Conservation (phyloP, 2,113 vertebrate genomes). For the Balaenoptera acutorostrata region DNA sequence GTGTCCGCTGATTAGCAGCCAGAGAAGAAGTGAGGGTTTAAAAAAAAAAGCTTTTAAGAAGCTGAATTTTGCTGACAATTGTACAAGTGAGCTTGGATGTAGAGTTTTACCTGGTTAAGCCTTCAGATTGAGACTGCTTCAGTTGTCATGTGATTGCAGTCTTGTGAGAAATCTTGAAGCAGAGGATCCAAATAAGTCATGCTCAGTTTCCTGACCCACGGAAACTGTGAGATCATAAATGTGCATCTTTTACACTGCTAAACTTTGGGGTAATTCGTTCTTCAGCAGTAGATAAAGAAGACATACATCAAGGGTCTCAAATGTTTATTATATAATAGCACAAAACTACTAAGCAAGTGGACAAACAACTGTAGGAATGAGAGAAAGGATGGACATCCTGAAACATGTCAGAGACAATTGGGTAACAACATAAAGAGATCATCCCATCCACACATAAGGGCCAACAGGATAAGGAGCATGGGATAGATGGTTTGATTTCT, state of each 20-base stretch:
- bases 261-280: neutral
- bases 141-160: neutral
- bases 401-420: neutral
- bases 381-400: neutral
- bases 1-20: neutral
- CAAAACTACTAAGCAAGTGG: neutral
- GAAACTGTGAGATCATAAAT: neutral
- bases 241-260: neutral
- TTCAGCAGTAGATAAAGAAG: neutral
- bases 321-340: neutral
- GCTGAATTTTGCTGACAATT: neutral
- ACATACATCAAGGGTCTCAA: neutral
- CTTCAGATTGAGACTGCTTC: neutral
- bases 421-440: neutral
- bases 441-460: fast-evolving
- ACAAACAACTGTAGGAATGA: neutral
- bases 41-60: neutral
- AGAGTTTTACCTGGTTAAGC: neutral
- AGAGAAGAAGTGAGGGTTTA: neutral
- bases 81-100: neutral
- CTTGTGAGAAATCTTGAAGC: neutral
- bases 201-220: neutral
- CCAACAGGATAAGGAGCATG: neutral
- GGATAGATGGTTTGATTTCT: neutral
- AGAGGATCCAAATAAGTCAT: neutral